Percentiles rank a stretch among this genome's conserved stretches.
Evolutionary conservation across 1,140 invertebrate species (phyloP).

Genomic region (Drosophila takahashii): DNA sequence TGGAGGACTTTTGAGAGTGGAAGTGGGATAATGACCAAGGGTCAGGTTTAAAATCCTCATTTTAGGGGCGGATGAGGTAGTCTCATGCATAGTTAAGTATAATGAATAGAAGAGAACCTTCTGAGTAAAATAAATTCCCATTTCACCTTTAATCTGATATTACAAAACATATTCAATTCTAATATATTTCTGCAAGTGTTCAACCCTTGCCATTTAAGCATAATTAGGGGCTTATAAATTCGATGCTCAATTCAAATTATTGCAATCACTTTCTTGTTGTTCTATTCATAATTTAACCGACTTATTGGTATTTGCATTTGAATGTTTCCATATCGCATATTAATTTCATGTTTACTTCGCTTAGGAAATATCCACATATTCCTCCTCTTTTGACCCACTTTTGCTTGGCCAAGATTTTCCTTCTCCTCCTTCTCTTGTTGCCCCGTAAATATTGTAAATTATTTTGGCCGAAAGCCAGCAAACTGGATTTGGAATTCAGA

Average conservation of each 20-base stretch:
- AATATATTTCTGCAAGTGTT: too few species aligned
- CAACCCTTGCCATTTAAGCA: too few species aligned
- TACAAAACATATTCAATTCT: too few species aligned
- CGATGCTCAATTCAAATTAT: not conserved
- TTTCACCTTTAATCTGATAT: not conserved
- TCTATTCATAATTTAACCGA: conserved; percentile 6
- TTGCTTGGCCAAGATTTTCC: conserved; percentile 7
- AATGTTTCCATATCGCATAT: conserved; percentile 27
- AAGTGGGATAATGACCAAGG: conserved; percentile 1
- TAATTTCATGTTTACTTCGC: conserved; percentile 19
- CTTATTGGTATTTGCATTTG: not conserved
- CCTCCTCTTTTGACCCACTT: not conserved
- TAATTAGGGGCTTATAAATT: not conserved
- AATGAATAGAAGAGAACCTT: not conserved
- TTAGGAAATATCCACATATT: not conserved
- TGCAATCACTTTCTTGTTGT: not conserved
- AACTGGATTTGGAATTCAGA: conserved; percentile 45
- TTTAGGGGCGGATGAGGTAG: not conserved
- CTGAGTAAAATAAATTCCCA: not conserved
- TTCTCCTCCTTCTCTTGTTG: conserved; percentile 8
- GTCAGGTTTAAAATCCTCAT: conserved; percentile 9
- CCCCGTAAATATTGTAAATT: conserved; percentile 42
- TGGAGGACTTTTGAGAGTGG: not conserved
- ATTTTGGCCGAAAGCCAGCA: conserved; percentile 56
- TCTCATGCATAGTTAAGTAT: conserved; percentile 11